Percentiles rank a stretch among this genome's conserved stretches.
Evolutionary conservation across 1,140 invertebrate genomes (phyloP).

Genomic region (Copidosoma floridanum): DNA sequence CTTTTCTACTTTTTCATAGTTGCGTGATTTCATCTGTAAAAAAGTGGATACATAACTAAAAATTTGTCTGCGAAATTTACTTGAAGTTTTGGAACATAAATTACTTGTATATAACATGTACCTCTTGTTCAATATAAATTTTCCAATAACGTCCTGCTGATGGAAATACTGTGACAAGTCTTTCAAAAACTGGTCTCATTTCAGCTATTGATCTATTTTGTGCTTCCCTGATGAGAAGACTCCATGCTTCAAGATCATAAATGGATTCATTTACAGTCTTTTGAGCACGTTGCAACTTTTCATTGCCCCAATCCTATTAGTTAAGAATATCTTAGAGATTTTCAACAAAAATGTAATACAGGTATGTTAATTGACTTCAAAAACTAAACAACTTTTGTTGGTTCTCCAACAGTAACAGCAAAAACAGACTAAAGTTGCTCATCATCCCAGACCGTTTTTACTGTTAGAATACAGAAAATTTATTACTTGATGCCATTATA

Average conservation of each 20-base stretch:
- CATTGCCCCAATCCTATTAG: constrained; percentile 87
- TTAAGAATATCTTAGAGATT: too few relatives aligned
- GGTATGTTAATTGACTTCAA: too few relatives aligned
- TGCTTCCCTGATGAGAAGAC: constrained; percentile 87
- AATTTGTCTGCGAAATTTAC: background rate
- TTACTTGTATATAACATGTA: constrained; percentile 46
- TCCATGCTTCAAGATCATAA: constrained; percentile 97
- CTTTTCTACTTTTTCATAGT: constrained; percentile 98
- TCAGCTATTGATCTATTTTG: constrained; percentile 88
- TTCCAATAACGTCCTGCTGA: constrained; percentile 98
- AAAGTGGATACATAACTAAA: constrained; percentile 38
- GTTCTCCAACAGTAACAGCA: too few relatives aligned
- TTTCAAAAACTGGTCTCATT: constrained; percentile 89
- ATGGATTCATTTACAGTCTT: constrained; percentile 79
- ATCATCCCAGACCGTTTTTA: too few relatives aligned
- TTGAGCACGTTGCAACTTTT: constrained; percentile 76
- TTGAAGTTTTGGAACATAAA: background rate
- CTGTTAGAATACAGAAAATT: too few relatives aligned
- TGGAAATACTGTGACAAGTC: constrained; percentile 89
- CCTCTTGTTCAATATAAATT: constrained; percentile 99
- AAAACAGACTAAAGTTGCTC: too few relatives aligned
- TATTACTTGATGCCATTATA: too few relatives aligned
- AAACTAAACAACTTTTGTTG: too few relatives aligned
- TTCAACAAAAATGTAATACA: too few relatives aligned
- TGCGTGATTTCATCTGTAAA: constrained; percentile 88